These are phyloP conservation scores for Motacilla tschutschensis DNA, from an alignment of 2,113 vertebrate genomes.

Conservation along the genomic window DNA sequence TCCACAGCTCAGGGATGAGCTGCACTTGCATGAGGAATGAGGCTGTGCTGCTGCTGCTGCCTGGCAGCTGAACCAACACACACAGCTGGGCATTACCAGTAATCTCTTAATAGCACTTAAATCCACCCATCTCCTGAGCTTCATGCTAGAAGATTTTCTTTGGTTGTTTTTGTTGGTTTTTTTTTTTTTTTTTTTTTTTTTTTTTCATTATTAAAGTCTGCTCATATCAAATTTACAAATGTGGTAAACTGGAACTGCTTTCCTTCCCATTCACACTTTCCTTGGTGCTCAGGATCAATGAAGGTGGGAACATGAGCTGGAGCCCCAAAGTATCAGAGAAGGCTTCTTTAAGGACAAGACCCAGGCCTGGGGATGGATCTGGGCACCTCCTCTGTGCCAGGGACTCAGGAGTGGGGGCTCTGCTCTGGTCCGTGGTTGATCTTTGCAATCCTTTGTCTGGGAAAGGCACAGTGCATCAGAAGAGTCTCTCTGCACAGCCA, in stretches of 20 bases:
- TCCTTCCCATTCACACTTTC: not conserved
- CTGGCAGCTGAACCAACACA: not conserved
- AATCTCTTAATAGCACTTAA: not conserved
- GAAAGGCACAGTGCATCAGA: not conserved
- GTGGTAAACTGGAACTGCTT: not conserved
- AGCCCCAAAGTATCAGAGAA: not conserved
- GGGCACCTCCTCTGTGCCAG: not conserved
- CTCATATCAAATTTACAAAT: not conserved
- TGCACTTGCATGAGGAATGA: not conserved
- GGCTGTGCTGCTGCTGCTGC: not conserved
- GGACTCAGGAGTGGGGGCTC: not conserved
- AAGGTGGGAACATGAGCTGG: fast-evolving
- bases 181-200: too few species aligned
- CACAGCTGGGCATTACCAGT: not conserved
- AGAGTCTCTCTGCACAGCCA: not conserved
- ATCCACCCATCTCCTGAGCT: not conserved
- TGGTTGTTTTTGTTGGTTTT: too few species aligned
- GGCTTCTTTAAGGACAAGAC: not conserved
- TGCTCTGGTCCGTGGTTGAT: not conserved
- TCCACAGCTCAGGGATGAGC: not conserved
- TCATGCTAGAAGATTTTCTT: not conserved
- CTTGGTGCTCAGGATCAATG: not conserved
- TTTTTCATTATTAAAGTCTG: not conserved
- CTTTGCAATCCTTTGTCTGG: not conserved
- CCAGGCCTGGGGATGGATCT: not conserved